phyloP scores from a whole-genome alignment of 2,797 vertebrate genomes.

The Paratrypauchen microcephalus region DNA sequence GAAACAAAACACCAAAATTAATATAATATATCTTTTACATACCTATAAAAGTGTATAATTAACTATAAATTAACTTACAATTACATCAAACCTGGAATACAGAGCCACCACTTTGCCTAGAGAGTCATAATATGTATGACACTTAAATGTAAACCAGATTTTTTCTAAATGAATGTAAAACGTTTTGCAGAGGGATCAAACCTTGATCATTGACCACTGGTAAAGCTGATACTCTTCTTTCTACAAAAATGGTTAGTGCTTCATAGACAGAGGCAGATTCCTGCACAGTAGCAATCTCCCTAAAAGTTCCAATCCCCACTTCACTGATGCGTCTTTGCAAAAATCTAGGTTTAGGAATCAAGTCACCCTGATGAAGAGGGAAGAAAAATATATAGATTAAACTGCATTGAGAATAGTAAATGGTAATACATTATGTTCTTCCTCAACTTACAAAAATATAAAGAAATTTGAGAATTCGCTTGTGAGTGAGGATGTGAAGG shows the following conservation, averaged over 20 bases:
- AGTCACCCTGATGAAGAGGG: constrained; percentile 75
- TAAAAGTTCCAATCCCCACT: constrained; percentile 89
- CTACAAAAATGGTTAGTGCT: constrained; percentile 90
- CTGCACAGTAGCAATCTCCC: constrained; percentile 83
- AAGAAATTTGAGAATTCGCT: constrained; percentile 98
- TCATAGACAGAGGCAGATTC: constrained; percentile 84
- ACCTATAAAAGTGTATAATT: not conserved
- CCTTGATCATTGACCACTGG: constrained; percentile 88
- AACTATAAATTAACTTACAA: constrained; percentile 81
- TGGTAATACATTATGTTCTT: constrained; percentile 97
- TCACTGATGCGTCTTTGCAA: constrained; percentile 87
- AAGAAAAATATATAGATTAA: not conserved
- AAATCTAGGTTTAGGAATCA: constrained; percentile 87
- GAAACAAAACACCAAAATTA: not conserved
- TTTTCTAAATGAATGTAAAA: not conserved
- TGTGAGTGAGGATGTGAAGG: constrained; percentile 98
- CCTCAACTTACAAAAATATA: constrained; percentile 91
- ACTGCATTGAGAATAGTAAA: not conserved
- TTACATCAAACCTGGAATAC: constrained; percentile 95
- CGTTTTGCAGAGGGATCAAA: constrained; percentile 39
- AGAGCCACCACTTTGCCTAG: constrained; percentile 91
- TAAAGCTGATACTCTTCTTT: constrained; percentile 90
- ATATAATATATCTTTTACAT: constrained; percentile 19
- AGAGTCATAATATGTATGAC: constrained; percentile 7
- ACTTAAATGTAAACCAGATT: not conserved